Base-by-base conservation (phyloP, 2,113 vertebrate species). In the Carassius gibelio region DNA sequence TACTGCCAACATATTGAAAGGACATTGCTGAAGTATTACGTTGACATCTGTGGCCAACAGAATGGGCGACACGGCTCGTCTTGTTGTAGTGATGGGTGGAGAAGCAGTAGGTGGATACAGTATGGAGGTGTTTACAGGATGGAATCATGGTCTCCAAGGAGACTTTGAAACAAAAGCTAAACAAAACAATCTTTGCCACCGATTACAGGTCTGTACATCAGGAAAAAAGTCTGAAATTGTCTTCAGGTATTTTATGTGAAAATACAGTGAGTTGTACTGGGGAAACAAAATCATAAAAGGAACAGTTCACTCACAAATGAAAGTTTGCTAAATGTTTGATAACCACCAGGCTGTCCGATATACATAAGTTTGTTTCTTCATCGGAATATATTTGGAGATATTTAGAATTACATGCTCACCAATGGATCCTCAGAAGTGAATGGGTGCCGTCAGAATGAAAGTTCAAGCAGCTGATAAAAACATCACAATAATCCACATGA, bases 91-190 rank as follows among this genome's bases (percentile, higher is more conserved):
- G 83, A 95, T 92, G 0, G 96, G 95, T 81, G 93, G 94, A 1
- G 89, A 91, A 10, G 17, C 92, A 4, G 91, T 94, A 55, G 94
- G 92, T 81, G 93, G 91, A 88, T 97, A 97, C 94, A 96, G 96
- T 88, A 90, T 90, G 88, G 92, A 94, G 1, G 90, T 96, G 59
- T 97, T 98, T 88, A 94, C 94, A 0, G 93, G 95, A 62, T 98
- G 97, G 97, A 94, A 97, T 90, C 96, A 95, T 10, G 92, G 95
- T 75, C 95, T 96, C 55, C 90, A 92, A 9, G 95, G 94, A 72
- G 82, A 91, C 1, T 87, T 19, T 13, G 91, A 94, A 9, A 93
- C 94, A 75, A 91, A 83, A 64, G 92, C 96, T 66, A 96, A 96
- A 87, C 95, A 96, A 84, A 95, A 92, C 64, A 94, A 90, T 87